Evolutionary conservation across 2,888 invertebrate species (phyloP), one percentile per base, ranked within the genome.

Genomic region (Muscina levida): DNA sequence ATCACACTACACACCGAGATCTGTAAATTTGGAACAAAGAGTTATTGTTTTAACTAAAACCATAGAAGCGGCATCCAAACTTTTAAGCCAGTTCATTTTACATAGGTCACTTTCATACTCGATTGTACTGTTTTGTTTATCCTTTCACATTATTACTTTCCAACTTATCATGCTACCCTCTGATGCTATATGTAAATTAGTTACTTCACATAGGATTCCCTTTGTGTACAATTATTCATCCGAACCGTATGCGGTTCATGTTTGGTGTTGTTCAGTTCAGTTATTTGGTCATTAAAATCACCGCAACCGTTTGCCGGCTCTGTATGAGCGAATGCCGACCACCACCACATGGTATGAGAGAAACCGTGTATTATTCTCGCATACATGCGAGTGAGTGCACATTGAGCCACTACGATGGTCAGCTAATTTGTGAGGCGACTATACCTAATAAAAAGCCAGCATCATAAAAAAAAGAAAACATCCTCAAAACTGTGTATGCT

Each of bases 211-310:
- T 19, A n/a, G 44, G 5, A 42, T 8, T 22, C 53, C 53, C 15
- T 46, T 65, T 44, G 44, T 10, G 15, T 62, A 53, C 31, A 74
- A 66, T 51, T 66, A 66, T 66, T 39, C 22, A 22, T 31, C 13
- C 17, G 5, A 46, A 19, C 8, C 8, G 53, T 2, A 46, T 46
- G 17, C 13, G 53, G 10, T 53, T 31, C 13, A 44, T 26, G n/a
- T 56, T 56, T 44, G 3, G 22, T 56, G 15, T 57, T 37, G 5
- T 57, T 57, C 15, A 11, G 19, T 22, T 22, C 19, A 46, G 37
- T 70, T 66, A 65, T 73, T 73, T 73, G 77, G 70, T 71, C 70
- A 80, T 73, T 73, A 73, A 73, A 77, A 73, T 53, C 26, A 53
- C 39, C 67, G 19, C 67, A 48, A 77, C 19, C 56, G 26, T 71